These are phyloP conservation scores for Beroe ovata DNA, from an alignment of 37 sponge, comb jelly and placozoan genomes.

Conservation along the genomic window DNA sequence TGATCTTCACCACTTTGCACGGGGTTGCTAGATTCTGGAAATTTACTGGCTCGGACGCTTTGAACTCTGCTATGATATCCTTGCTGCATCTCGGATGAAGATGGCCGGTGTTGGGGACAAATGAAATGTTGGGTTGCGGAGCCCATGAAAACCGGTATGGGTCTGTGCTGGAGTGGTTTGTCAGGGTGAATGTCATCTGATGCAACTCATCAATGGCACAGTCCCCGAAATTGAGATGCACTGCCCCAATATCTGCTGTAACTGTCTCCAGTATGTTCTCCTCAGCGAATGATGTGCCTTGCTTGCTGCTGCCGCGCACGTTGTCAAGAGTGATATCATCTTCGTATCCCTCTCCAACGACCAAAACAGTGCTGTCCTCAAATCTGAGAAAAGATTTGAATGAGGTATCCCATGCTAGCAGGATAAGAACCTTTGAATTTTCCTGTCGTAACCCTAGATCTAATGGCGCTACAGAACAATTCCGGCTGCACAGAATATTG, in stretches of 20 bases:
- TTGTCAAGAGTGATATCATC: constrained; percentile 80
- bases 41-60: constrained; percentile 69
- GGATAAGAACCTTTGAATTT: too few species aligned
- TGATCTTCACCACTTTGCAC: constrained; percentile 76
- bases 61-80: constrained; percentile 84
- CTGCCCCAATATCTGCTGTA: constrained; percentile 69
- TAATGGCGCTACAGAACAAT: too few species aligned
- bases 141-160: constrained; percentile 78
- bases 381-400: constrained; percentile 82
- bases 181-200: constrained; percentile 85
- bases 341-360: constrained; percentile 91
- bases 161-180: constrained; percentile 77
- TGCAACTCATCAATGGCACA: constrained; percentile 76
- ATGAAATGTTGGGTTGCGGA: constrained; percentile 69
- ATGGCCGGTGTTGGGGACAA: constrained; percentile 83
- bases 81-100: constrained; percentile 82
- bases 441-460: too few species aligned
- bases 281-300: constrained; percentile 40
- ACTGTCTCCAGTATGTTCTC: constrained; percentile 47
- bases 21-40: constrained; percentile 66
- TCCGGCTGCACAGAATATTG: background rate
- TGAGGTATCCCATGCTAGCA: too few species aligned
- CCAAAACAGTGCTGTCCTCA: constrained; percentile 77
- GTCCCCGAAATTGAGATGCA: constrained; percentile 82
- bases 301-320: constrained; percentile 68